phyloP scores from a whole-genome alignment of 2,113 vertebrate genomes.

The Cyanoderma ruficeps region DNA sequence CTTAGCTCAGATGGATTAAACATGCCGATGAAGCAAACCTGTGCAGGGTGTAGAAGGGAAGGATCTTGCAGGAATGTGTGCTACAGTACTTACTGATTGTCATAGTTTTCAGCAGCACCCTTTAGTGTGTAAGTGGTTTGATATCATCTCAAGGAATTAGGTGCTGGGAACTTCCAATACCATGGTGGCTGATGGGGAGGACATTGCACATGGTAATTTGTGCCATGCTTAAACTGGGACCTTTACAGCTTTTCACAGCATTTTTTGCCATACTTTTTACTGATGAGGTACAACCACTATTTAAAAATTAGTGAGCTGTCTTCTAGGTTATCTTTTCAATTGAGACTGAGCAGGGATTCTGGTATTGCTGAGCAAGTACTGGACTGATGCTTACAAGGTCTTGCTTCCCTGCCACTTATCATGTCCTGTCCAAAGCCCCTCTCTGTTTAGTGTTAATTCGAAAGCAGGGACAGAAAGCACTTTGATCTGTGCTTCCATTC shows the following conservation, averaged over 20 bases:
- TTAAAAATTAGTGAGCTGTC: background rate
- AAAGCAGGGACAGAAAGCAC: background rate
- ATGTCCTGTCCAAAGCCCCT: background rate
- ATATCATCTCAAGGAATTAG: background rate
- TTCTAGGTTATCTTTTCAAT: background rate
- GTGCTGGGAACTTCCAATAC: background rate
- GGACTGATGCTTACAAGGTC: background rate
- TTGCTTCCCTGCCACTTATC: background rate
- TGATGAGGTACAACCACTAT: background rate
- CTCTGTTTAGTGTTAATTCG: background rate
- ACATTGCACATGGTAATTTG: background rate
- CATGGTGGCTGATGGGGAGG: background rate
- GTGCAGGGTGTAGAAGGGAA: background rate
- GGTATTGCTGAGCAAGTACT: background rate
- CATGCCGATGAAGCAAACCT: background rate
- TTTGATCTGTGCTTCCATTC: background rate
- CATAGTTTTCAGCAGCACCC: background rate
- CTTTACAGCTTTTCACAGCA: background rate
- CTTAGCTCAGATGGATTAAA: constrained; percentile 12
- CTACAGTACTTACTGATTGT: background rate
- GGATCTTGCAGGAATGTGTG: background rate
- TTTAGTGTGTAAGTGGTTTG: background rate
- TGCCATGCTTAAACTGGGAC: constrained; percentile 25
- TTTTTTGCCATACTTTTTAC: background rate
- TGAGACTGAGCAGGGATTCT: background rate